A percentile compares a stretch with the other conserved stretches of the same genome.
These are phyloP conservation scores for Diaphora mendica DNA, from an alignment of 2,888 invertebrate genomes.

Conservation along the genomic window DNA sequence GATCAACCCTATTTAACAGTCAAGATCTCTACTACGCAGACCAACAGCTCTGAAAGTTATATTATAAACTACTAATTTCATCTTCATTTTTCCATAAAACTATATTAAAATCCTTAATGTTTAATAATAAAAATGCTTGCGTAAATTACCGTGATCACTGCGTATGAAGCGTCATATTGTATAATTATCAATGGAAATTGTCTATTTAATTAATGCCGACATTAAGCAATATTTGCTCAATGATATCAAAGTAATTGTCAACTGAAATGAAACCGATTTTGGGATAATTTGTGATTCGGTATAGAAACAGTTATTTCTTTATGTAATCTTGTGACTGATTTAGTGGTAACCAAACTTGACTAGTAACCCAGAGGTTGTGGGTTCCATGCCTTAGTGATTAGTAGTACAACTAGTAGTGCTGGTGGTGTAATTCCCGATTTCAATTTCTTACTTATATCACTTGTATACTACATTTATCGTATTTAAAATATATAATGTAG, in stretches of 20 bases:
- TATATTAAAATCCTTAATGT: too few relatives aligned
- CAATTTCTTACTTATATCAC: too few relatives aligned
- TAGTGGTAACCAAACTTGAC: too few relatives aligned
- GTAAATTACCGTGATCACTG: neutral
- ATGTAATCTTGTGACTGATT: neutral
- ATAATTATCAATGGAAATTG: conserved; percentile 1
- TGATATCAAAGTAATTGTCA: conserved; percentile 4
- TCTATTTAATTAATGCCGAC: conserved; percentile 36
- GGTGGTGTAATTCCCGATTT: too few relatives aligned
- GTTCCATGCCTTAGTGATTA: too few relatives aligned
- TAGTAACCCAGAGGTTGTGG: too few relatives aligned
- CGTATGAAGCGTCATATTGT: neutral
- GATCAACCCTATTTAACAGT: too few relatives aligned
- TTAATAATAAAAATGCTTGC: neutral
- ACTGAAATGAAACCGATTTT: conserved; percentile 15
- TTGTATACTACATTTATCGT: too few relatives aligned
- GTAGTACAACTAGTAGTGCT: too few relatives aligned
- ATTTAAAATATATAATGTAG: too few relatives aligned
- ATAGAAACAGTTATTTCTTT: neutral
- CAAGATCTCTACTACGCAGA: too few relatives aligned
- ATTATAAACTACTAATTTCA: neutral
- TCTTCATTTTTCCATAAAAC: neutral
- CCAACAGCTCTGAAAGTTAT: neutral
- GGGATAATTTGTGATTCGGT: neutral
- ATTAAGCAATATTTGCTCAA: conserved; percentile 13